Evolutionary conservation across 2,113 vertebrate genomes (phyloP).

Genomic region (Geococcyx californianus): DNA sequence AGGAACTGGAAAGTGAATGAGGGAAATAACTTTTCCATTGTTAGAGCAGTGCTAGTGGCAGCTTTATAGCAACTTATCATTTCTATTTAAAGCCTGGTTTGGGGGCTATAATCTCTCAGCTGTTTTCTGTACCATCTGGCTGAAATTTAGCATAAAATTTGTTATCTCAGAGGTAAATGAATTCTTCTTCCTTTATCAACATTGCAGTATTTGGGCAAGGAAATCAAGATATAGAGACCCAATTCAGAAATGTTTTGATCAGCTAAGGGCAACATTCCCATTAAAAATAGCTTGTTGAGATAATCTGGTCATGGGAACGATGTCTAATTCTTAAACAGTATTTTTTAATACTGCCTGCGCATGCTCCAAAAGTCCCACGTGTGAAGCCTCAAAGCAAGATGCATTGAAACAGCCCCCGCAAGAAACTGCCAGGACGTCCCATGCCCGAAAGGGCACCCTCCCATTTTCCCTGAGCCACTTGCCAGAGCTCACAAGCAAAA

Average conservation of each 20-base stretch:
- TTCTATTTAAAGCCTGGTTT: constrained; percentile 47
- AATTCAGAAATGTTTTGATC: background rate
- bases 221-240: background rate
- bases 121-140: constrained; percentile 49
- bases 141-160: constrained; percentile 56
- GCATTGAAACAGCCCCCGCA: background rate
- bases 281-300: background rate
- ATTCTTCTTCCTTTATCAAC: background rate
- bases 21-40: constrained; percentile 24
- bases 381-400: background rate
- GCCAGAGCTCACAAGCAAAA: background rate
- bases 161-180: constrained; percentile 41
- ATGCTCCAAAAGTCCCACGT: fast-evolving
- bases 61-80: constrained; percentile 21
- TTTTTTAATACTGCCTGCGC: fast-evolving
- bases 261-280: background rate
- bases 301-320: fast-evolving
- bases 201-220: background rate
- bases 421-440: background rate
- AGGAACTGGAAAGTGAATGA: background rate
- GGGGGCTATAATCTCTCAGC: constrained; percentile 30
- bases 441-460: background rate
- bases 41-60: constrained; percentile 20
- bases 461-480: background rate
- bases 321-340: fast-evolving